phyloP scores from a whole-genome alignment of 2,888 invertebrate species.

The Cybosia mesomella region DNA sequence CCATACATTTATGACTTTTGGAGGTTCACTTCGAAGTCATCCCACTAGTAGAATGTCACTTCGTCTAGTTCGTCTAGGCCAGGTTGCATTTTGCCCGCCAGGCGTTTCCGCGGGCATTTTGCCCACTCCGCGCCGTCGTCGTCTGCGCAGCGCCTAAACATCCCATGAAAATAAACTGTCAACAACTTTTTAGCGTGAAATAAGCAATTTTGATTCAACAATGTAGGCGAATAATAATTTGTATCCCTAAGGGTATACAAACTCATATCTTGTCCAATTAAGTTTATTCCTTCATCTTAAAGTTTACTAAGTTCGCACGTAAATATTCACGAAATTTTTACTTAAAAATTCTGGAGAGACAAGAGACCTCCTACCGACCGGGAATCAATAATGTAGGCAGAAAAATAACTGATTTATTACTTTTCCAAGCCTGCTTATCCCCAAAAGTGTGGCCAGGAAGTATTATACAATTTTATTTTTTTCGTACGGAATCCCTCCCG shows the following conservation, averaged over 20 bases:
- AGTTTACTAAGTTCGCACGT: background rate
- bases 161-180: background rate
- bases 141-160: no score
- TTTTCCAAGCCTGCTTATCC: background rate
- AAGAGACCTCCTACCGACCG: background rate
- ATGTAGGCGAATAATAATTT: background rate
- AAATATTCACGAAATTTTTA: background rate
- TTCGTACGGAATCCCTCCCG: no score
- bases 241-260: slow-evolving; percentile 1
- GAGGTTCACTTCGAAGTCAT: no score
- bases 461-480: no score
- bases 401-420: slow-evolving; percentile 9
- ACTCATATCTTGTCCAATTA: slow-evolving; percentile 8
- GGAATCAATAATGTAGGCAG: slow-evolving; percentile 40
- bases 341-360: slow-evolving; percentile 4
- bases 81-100: no score
- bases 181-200: background rate
- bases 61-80: no score
- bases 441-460: no score
- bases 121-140: no score
- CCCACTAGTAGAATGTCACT: no score
- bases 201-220: background rate
- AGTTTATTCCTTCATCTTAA: background rate
- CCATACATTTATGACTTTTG: no score
- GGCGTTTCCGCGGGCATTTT: no score